These are phyloP conservation scores for Harpalus rufipes DNA, from an alignment of 2,888 invertebrate species.

Conservation along the genomic window DNA sequence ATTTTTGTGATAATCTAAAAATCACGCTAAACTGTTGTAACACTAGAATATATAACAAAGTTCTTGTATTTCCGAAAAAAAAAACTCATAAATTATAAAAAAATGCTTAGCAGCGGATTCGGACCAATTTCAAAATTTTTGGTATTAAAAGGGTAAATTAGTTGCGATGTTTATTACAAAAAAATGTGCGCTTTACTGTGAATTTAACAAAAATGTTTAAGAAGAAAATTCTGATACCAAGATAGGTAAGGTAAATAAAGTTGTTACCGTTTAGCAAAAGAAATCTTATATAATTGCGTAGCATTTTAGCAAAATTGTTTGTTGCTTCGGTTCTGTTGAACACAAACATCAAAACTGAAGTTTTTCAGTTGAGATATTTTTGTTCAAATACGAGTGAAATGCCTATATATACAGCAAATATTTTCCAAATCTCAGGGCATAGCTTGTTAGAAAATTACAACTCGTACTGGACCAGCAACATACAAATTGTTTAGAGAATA, in stretches of 20 bases:
- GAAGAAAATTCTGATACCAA: slow-evolving; percentile 57
- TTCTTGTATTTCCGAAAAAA: slow-evolving; percentile 46
- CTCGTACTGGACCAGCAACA: slow-evolving; percentile 56
- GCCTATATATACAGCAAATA: slow-evolving; percentile 61
- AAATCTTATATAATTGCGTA: slow-evolving; percentile 50
- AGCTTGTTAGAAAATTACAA: slow-evolving; percentile 60
- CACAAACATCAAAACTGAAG: slow-evolving; percentile 25
- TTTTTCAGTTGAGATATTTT: slow-evolving; percentile 32
- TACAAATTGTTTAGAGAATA: slow-evolving; percentile 47
- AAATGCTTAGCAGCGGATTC: slow-evolving; percentile 55
- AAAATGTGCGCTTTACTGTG: slow-evolving; percentile 59
- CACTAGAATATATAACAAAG: slow-evolving; percentile 37
- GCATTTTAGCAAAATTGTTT: slow-evolving; percentile 49
- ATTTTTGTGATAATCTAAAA: slow-evolving; percentile 54
- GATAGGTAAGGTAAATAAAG: slow-evolving; percentile 51
- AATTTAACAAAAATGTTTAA: slow-evolving; percentile 50
- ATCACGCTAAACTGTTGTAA: slow-evolving; percentile 55
- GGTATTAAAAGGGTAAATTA: slow-evolving; percentile 61
- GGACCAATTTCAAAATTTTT: slow-evolving; percentile 62
- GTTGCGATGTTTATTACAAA: slow-evolving; percentile 50
- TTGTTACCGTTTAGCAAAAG: slow-evolving; percentile 60
- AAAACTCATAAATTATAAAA: slow-evolving; percentile 33
- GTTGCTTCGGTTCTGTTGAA: slow-evolving; percentile 45
- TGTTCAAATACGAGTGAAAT: slow-evolving; percentile 53
- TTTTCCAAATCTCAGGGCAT: slow-evolving; percentile 62